Evolutionary conservation across 2,888 invertebrate species (phyloP), one percentile per base, ranked within the genome.

Genomic region (Heteropelma amictum): DNA sequence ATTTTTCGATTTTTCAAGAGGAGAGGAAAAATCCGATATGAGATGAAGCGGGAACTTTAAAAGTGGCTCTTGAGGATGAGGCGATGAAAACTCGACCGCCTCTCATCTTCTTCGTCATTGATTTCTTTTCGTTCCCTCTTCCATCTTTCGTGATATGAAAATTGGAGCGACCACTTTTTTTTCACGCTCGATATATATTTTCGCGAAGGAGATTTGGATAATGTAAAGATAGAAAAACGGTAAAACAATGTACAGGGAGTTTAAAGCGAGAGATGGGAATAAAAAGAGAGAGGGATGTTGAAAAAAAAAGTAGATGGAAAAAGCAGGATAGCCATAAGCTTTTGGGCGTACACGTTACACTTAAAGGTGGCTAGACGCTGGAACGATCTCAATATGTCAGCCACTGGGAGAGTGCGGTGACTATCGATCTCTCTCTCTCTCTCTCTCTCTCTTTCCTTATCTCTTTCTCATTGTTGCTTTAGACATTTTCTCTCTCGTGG

Each of bases 311-410:
- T 78, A 79, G 78, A 74, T 76, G 60, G 69, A 76, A 68, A 77
- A 77, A 72, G 79, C 47, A 12, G 5, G 30, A 71, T 76, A 79
- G 76, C 73, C 70, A 78, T 75, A 82, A 81, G 81, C 79, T 72
- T 65, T 56, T n/a, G n/a, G n/a, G n/a, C n/a, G 54, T 61, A 65
- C 53, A 72, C 79, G 77, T 73, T 80, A 82, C 81, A 82, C 84
- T 84, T 85, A 83, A 84, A 85, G 80, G 84, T 77, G 83, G 82
- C 83, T 82, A 85, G 87, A 85, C 83, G 82, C 77, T 81, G 82
- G 81, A 85, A 86, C 83, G 85, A 85, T 86, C 84, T 84, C 84
- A 85, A 87, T 87, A 86, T 86, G 86, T 86, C 87, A 86, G 83
- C 19, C 49, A 67, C 81, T 80, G 64, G n/a, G 72, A 69, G 71